Evolutionary conservation across 2,113 vertebrate genomes (phyloP), one percentile per base, ranked within the genome.

Genomic region (Equus przewalskii): DNA sequence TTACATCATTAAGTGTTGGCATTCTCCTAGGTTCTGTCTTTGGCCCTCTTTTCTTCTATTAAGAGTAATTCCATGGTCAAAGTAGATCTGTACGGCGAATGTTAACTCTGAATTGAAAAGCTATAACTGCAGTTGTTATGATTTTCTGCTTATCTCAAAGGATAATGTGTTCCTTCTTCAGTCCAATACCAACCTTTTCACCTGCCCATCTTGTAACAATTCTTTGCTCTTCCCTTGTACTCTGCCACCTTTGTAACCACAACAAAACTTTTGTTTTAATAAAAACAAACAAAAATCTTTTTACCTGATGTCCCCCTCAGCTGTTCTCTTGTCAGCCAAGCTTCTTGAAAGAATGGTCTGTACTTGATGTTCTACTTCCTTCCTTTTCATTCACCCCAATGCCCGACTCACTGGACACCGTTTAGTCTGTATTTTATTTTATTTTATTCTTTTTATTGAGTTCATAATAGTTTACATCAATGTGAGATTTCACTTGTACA

Each of bases 251-350:
- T 90, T 90, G 36, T 58, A 84, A 88, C 49, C 21, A 67, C 56
- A 86, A 82, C 22, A 75, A 89, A 93, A 94, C 28, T 73, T 73
- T 15, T 51, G 3, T 96, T 95, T 95, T 67, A 75, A 80, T 79
- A 41, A 69, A 78, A 93, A 22, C 18, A 94, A 94, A 86, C 12
- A 56, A 64, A 86, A 65, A 33, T 26, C 4, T 54, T 96, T 96
- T 90, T 22, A 67, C 19, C 28, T 62, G n/a, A 54, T 75, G 28
- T 64, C 3, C 14, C 13, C 33, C 36, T 92, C 58, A 56, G 44
- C 33, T 96, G 54, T 85, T 86, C 28, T 21, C 15, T 86, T 65
- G 13, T 95, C 51, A 62, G 49, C 21, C 49, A 83, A 69, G 21
- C 56, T 8, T 91, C 87, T 83, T 95, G n/a, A 65, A 93, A 91